A percentile compares a stretch with the other conserved stretches of the same genome.
Evolutionary conservation across 2,888 invertebrate genomes (phyloP).

Genomic region (Hirtodrosophila trivittata): DNA sequence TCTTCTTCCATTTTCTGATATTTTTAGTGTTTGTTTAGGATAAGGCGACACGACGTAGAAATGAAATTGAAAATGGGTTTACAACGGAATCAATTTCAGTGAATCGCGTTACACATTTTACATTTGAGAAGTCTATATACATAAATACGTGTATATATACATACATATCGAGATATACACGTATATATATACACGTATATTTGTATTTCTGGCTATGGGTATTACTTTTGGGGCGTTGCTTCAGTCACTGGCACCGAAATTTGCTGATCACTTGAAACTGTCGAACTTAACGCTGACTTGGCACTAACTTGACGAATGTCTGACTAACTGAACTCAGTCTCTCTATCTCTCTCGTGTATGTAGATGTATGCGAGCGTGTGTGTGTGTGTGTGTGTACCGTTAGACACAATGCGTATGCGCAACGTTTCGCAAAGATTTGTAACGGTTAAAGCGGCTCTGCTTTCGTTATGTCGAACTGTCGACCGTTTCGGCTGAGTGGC

Average conservation of each 20-base stretch:
- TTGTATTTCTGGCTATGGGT: constrained; percentile 16
- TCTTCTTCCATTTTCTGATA: constrained; percentile 3
- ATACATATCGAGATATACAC: background rate
- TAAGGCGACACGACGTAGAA: constrained; percentile 21
- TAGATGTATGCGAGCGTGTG: constrained; percentile 1
- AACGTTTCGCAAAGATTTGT: constrained; percentile 44
- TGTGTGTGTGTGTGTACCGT: constrained; percentile 29
- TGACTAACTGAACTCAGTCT: constrained; percentile 2
- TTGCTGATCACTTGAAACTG: constrained; percentile 40
- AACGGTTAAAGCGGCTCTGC: background rate
- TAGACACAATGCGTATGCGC: constrained; percentile 67
- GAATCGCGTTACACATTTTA: constrained; percentile 47
- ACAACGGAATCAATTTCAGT: constrained; percentile 43
- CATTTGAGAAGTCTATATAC: constrained; percentile 33
- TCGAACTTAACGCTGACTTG: constrained; percentile 33
- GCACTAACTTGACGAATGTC: constrained; percentile 34
- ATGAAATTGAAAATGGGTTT: constrained; percentile 32
- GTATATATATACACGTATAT: background rate
- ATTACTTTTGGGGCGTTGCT: constrained; percentile 22
- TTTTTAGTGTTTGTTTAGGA: constrained; percentile 30
- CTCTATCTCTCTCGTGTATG: background rate
- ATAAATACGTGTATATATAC: constrained; percentile 1
- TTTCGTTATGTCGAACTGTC: constrained; percentile 29
- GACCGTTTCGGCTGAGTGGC: constrained; percentile 63
- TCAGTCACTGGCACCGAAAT: constrained; percentile 16